A percentile compares a stretch with the other conserved stretches of the same genome.
phyloP scores from a whole-genome alignment of 2,797 vertebrate species.

The Protonibea diacanthus region DNA sequence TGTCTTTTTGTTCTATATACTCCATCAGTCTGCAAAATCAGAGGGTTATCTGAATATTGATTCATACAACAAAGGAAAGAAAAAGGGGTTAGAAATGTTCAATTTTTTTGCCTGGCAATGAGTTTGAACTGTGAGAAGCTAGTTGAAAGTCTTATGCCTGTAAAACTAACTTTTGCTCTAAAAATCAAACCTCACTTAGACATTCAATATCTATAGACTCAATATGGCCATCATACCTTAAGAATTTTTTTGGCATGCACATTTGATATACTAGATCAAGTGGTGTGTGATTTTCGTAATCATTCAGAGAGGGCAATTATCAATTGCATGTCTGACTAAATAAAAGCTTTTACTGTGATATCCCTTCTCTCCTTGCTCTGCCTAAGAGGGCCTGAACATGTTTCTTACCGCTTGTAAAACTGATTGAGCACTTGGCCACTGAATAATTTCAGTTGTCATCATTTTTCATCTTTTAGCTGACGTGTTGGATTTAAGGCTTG shows the following conservation, averaged over 20 bases:
- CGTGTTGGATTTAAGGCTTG: not conserved
- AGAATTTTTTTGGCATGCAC: not conserved
- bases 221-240: not conserved
- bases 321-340: not conserved
- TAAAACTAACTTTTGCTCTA: not conserved
- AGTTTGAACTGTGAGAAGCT: not conserved
- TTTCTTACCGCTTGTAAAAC: not conserved
- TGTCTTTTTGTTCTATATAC: not conserved
- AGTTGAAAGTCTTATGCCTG: too few species aligned
- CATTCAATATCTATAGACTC: not conserved
- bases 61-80: conserved; percentile 9
- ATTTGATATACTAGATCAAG: not conserved
- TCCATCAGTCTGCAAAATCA: too few species aligned
- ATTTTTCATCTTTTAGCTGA: not conserved
- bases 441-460: not conserved
- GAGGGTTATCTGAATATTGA: conserved; percentile 26
- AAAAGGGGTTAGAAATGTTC: not conserved
- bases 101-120: not conserved
- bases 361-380: not conserved
- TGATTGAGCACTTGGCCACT: not conserved
- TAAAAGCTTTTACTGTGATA: not conserved
- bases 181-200: not conserved
- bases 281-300: not conserved
- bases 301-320: not conserved
- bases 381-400: not conserved